phyloP scores from a whole-genome alignment of 2,113 vertebrate species.

The Pelecanus crispus region DNA sequence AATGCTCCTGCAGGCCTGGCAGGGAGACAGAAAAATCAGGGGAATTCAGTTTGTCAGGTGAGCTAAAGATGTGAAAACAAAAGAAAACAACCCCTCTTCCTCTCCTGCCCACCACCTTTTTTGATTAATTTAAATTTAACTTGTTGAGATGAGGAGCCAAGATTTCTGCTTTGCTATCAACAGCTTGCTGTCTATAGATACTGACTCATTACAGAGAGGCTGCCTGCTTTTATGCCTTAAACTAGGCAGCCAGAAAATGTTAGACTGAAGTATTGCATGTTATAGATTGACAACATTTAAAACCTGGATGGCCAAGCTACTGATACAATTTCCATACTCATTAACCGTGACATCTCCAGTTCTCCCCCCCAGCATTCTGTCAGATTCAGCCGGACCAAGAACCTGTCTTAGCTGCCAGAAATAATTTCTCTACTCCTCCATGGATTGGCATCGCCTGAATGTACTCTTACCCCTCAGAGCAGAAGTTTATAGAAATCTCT shows the following conservation, averaged over 20 bases:
- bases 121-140: conserved; percentile 36
- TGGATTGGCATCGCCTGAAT: conserved; percentile 2
- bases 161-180: conserved; percentile 44
- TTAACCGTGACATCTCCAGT: conserved; percentile 41
- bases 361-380: conserved; percentile 50
- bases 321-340: conserved; percentile 50
- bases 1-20: not conserved
- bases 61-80: conserved; percentile 27
- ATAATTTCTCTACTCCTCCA: conserved; percentile 32
- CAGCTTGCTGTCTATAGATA: conserved; percentile 31
- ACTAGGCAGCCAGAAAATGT: conserved; percentile 40
- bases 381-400: conserved; percentile 40
- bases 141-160: conserved; percentile 38
- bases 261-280: conserved; percentile 2
- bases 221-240: conserved; percentile 48
- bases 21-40: not conserved
- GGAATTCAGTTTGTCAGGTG: conserved; percentile 36
- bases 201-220: conserved; percentile 20
- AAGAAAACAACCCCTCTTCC: conserved; percentile 30
- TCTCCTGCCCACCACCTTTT: conserved; percentile 21
- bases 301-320: conserved; percentile 39
- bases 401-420: conserved; percentile 52
- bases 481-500: conserved; percentile 39
- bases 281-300: conserved; percentile 53
- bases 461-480: conserved; percentile 12